Percentiles rank a stretch among this genome's conserved stretches.
Conservation (phyloP, 2,888 invertebrate species). For the Exephanes ischioxanthus region DNA sequence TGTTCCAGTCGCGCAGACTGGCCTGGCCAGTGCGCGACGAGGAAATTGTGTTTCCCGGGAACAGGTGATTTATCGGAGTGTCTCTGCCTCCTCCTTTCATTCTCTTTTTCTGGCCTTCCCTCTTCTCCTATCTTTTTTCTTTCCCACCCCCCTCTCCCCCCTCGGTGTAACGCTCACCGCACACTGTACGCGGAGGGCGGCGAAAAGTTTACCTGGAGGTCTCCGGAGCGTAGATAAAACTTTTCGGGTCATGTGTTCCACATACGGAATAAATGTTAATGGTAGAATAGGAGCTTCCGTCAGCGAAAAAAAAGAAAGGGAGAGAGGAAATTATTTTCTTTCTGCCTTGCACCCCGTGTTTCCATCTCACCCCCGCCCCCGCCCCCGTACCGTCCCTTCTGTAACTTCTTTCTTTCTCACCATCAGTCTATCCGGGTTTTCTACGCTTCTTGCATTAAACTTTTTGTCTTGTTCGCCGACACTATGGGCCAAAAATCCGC, state of each 20-base stretch:
- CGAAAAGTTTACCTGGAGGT: constrained; percentile 64
- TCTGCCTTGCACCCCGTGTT: constrained; percentile 44
- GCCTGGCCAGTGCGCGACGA: constrained; percentile 46
- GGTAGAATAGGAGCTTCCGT: constrained; percentile 63
- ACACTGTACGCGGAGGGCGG: constrained; percentile 57
- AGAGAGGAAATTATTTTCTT: constrained; percentile 55
- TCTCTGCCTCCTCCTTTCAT: constrained; percentile 45
- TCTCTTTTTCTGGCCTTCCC: constrained; percentile 53
- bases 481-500: constrained; percentile 8
- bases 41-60: constrained; percentile 66
- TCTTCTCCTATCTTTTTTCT: constrained; percentile 53
- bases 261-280: constrained; percentile 75
- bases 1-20: constrained; percentile 38
- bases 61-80: constrained; percentile 67
- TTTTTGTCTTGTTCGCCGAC: constrained; percentile 26
- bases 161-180: constrained; percentile 44
- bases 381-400: not conserved
- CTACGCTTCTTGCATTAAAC: constrained; percentile 13
- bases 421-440: constrained; percentile 20
- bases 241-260: constrained; percentile 67
- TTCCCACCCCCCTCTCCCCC: constrained; percentile 35
- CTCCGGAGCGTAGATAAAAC: constrained; percentile 65
- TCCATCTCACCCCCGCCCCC: constrained; percentile 18
- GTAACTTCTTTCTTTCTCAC: constrained; percentile 7
- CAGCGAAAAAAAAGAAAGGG: constrained; percentile 46